These are phyloP conservation scores for Ciconia boyciana DNA, from an alignment of 2,113 vertebrate genomes.

Conservation along the genomic window DNA sequence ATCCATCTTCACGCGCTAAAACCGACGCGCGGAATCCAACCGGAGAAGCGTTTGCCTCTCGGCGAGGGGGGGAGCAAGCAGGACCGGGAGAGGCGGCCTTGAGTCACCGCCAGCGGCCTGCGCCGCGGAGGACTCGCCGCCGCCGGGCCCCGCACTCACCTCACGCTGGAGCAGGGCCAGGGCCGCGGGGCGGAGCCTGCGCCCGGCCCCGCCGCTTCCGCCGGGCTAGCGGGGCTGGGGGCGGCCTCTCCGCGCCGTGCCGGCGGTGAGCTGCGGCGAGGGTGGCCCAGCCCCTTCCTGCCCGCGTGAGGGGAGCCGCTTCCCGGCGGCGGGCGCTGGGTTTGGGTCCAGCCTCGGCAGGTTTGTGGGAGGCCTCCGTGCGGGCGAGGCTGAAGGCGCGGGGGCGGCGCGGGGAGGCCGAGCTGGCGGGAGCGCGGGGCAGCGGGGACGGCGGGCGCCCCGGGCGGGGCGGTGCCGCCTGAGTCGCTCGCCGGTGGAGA, in stretches of 20 bases:
- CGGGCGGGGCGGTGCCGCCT: too few relatives aligned
- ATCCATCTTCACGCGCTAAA: too few relatives aligned
- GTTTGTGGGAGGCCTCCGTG: background rate
- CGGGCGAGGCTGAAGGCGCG: background rate
- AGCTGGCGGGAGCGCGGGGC: too few relatives aligned
- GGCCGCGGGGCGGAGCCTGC: background rate
- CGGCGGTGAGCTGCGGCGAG: background rate
- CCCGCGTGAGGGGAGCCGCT: too few relatives aligned
- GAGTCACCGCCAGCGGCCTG: too few relatives aligned
- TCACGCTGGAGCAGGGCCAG: accelerated
- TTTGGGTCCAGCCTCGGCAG: background rate
- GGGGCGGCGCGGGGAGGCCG: background rate
- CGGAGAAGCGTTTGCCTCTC: background rate
- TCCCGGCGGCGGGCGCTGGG: too few relatives aligned
- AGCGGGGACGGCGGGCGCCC: background rate
- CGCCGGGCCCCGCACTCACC: background rate
- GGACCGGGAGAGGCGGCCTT: background rate
- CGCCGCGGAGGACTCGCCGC: too few relatives aligned
- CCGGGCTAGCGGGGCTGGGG: background rate
- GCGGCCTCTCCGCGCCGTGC: background rate
- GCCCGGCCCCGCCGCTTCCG: background rate
- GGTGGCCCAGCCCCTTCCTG: background rate
- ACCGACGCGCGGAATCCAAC: background rate
- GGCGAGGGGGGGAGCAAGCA: too few relatives aligned
- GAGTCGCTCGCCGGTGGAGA: background rate